Evolutionary conservation across 2,113 vertebrate genomes (phyloP).

Genomic region (Microcebus lehilahytsara): DNA sequence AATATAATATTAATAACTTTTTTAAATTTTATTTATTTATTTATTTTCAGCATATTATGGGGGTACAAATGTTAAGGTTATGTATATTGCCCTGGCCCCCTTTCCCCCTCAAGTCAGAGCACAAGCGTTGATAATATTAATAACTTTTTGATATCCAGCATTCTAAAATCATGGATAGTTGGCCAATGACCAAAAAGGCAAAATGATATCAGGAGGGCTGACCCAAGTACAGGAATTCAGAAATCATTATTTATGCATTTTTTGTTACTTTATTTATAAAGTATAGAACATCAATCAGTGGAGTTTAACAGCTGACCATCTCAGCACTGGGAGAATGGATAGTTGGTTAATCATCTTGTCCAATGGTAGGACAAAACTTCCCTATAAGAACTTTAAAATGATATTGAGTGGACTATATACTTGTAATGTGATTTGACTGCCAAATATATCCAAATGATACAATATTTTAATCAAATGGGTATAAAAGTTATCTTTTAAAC

Average conservation of each 20-base stretch:
- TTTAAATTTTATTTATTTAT: no score
- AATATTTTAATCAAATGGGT: not conserved
- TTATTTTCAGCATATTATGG: no score
- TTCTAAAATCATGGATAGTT: not conserved
- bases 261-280: not conserved
- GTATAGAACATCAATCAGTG: not conserved
- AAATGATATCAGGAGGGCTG: not conserved
- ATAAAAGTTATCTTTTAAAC: not conserved
- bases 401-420: not conserved
- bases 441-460: not conserved
- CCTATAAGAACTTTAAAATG: not conserved
- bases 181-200: not conserved
- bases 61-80: no score
- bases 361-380: not conserved
- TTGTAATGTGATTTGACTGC: not conserved
- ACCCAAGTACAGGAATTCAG: not conserved
- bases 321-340: not conserved
- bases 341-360: not conserved
- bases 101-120: no score
- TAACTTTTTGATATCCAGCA: not conserved
- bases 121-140: no score
- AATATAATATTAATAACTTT: not conserved
- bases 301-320: not conserved
- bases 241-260: not conserved
- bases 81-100: no score